Evolutionary conservation across 2,113 vertebrate species (phyloP), one percentile per base, ranked within the genome.

Genomic region (Apistogramma diplotaenia): DNA sequence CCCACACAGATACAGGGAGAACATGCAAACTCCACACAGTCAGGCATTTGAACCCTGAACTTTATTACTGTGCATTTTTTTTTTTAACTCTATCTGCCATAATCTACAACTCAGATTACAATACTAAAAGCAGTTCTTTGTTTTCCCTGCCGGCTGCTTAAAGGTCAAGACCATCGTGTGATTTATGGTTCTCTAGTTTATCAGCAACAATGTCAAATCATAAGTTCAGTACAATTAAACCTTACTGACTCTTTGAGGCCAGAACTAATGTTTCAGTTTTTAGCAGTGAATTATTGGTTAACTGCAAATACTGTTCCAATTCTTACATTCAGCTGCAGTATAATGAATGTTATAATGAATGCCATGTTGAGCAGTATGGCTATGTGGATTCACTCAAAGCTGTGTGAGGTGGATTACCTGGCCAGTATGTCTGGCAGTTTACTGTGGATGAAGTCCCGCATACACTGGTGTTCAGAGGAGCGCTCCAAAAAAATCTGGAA

Each of bases 401-500:
- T 18, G 16, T 16, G 56, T 43, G 56, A 15, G 51, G 10, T 59
- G 19, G 19, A 23, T 94, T 94, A 97, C 96, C 96, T 89, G 75
- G 90, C 82, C 81, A 96, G 3, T 4, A 96, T 93, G 40, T 91
- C 85, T 51, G 96, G 95, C 79, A 97, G 92, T 31, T 67, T 87
- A 0, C 87, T 83, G 80, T 89, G 93, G 89, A 97, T 96, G 93
- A 97, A 97, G 72, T 96, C 93, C 0, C 85, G 91, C 96, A 97
- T 96, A 81, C 96, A 95, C 84, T 96, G 94, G 81, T 97, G 96
- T 85, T 97, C 96, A 27, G 96, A 96, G 8, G 96, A 97, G 67
- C 95, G 92, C 33, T 96, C 93, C 94, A 97, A 81, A 87, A 97
- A 97, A 3, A 96, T 53, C 74, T 95, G 91, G 61, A 97, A 97